Evolutionary conservation across 2,888 invertebrate species (phyloP), one percentile per base, ranked within the genome.

Genomic region (Phortica okadai): DNA sequence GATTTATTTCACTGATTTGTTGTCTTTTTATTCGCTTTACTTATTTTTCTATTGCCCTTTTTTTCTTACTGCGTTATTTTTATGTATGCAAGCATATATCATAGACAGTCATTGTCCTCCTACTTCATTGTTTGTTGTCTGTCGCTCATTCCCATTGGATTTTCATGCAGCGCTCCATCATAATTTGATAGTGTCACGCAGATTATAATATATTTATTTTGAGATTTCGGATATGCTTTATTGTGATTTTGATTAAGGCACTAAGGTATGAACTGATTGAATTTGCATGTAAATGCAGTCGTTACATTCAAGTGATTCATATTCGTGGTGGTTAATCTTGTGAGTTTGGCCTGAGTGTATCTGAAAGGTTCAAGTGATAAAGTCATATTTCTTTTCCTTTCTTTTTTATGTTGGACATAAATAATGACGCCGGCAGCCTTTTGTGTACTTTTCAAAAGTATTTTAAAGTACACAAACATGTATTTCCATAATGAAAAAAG

Each of bases 111-210:
- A 74, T 76, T 62, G 74, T 74, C 70, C 69, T 44, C 6, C 6
- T 50, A 14, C 56, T 7, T 56, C 56, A 56, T 25, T 62, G 62
- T 8, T 8, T 25, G 25, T 73, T 59, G 44, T 44, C 41, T 59
- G 11, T n/a, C 42, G 25, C 41, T n/a, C 41, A 41, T 64, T 25
- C 62, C 62, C 62, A 62, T 62, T 25, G 62, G 62, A 62, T 25
- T 62, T 62, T 10, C 62, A 54, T 72, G 81, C 85, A 84, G 78
- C 77, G 80, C 84, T 85, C 88, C 83, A 85, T 85, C 88, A 85
- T 88, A 88, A 85, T 85, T 85, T 85, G 87, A 86, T 88, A 86
- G 83, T 88, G 85, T 88, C 88, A 86, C 87, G 87, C 83, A 84
- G 88, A 88, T 85, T 87, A 87, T 88, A 81, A 77, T 82, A 83